Evolutionary conservation across 1,140 invertebrate genomes (phyloP), one percentile per base, ranked within the genome.

Genomic region (Zaprionus vittiger): DNA sequence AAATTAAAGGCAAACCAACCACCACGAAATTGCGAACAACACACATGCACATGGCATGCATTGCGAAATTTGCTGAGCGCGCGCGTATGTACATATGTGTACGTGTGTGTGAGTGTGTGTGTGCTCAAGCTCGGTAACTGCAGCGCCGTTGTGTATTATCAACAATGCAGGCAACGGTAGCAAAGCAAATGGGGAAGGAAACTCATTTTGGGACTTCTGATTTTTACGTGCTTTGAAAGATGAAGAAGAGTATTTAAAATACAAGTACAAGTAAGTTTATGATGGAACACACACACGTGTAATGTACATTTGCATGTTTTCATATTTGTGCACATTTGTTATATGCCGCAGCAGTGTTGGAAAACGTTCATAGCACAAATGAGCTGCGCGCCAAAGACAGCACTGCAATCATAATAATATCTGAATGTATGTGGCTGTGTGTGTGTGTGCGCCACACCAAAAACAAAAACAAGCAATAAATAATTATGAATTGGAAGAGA

Each of bases 181-280:
- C 41, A 47, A 56, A 60, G 47, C 65, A 67, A 68, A 63, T 41
- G 74, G 64, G 38, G 41, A 74, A 74, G 26, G 28, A 87, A 89
- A 89, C 85, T 84, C 72, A 85, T 89, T 89, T 86, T 79, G 59
- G 73, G 68, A 69, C 70, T 82, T 77, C 62, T 71, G 77, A 73
- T 87, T 86, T 70, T 80, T 20, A 72, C 67, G 38, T 57, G 66
- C 63, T 59, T 52, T 52, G 17, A 12, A 22, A 49, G 41, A 47
- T 54, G 55, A 74, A 69, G 34, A 62, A 75, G 38, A 60, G 52
- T 24, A 28, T 63, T 74, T 62, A 15, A 63, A 74, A 38, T 70
- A 69, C 66, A 74, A 71, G 24, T 64, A 55, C 44, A 74, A 71
- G 24, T 64, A 55, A 37, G 55, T 60, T 65, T 72, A 71, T 72